Conservation (phyloP, 2,113 vertebrate species). For the Muntiacus reevesi region DNA sequence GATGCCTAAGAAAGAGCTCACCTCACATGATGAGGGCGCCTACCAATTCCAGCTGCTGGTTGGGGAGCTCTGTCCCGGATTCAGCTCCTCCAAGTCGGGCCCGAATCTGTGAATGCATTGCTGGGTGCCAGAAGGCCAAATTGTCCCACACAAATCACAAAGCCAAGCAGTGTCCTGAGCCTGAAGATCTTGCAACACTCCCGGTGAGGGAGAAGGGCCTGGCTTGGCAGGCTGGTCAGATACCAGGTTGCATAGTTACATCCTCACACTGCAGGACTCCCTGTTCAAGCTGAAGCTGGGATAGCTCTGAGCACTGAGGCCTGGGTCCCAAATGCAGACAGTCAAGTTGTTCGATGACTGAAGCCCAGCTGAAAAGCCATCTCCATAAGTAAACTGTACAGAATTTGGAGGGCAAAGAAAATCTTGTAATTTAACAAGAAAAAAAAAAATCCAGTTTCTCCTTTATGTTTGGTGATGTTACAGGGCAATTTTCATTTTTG, state of each 20-base stretch:
- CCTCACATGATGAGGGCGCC: background rate
- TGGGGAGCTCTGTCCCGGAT: background rate
- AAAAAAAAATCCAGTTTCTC: background rate
- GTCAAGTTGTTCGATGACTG: background rate
- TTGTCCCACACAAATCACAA: background rate
- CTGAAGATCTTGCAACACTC: background rate
- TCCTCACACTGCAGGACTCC: background rate
- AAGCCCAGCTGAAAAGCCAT: background rate
- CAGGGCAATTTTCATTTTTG: background rate
- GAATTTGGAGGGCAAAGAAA: background rate
- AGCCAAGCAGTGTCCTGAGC: background rate
- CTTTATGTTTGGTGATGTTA: background rate
- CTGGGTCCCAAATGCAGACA: background rate
- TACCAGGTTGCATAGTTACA: conserved; percentile 33
- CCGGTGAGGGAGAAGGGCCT: background rate
- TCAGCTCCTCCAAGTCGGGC: background rate
- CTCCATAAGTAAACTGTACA: background rate
- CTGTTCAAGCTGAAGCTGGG: background rate
- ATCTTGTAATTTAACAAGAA: background rate
- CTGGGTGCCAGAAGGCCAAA: background rate
- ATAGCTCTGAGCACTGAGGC: background rate
- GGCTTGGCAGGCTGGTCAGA: conserved; percentile 10
- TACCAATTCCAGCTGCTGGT: background rate
- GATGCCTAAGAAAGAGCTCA: background rate
- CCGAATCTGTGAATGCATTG: background rate